Conservation (phyloP, 2,888 invertebrate genomes). For the Xestia rhomboidea region DNA sequence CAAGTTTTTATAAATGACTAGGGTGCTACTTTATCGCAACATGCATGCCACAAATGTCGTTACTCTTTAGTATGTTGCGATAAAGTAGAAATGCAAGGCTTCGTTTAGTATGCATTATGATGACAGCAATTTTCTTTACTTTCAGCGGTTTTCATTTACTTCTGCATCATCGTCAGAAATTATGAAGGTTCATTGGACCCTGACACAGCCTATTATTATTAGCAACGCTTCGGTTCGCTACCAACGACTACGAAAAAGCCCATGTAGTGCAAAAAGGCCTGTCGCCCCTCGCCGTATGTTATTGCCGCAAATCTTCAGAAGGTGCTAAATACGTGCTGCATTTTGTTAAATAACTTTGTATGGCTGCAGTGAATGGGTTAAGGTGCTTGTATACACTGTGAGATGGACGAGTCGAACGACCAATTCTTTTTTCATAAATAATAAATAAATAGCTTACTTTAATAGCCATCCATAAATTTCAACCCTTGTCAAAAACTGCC, state of each 20-base stretch:
- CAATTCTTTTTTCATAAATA: too few species aligned
- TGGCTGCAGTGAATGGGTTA: too few species aligned
- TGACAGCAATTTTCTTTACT: conserved; percentile 17
- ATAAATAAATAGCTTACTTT: too few species aligned
- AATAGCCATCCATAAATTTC: too few species aligned
- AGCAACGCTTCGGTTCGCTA: not conserved
- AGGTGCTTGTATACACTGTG: not conserved
- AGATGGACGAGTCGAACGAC: too few species aligned
- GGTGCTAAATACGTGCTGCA: not conserved
- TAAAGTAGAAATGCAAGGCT: not conserved
- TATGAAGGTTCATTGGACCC: conserved; percentile 40
- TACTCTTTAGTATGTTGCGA: too few species aligned
- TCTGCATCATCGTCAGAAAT: conserved; percentile 50
- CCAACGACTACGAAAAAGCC: not conserved
- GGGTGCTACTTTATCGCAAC: too few species aligned
- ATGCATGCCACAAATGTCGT: too few species aligned
- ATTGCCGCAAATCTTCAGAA: not conserved
- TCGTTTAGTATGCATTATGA: not conserved
- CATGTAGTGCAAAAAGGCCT: not conserved
- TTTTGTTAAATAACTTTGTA: not conserved
- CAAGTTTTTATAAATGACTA: too few species aligned
- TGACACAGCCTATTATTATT: conserved; percentile 17
- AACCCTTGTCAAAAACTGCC: too few species aligned
- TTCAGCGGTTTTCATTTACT: conserved; percentile 61
- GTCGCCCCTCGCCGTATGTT: not conserved